These are phyloP conservation scores for Ochotona princeps DNA, from an alignment of 2,113 vertebrate species.

Conservation along the genomic window DNA sequence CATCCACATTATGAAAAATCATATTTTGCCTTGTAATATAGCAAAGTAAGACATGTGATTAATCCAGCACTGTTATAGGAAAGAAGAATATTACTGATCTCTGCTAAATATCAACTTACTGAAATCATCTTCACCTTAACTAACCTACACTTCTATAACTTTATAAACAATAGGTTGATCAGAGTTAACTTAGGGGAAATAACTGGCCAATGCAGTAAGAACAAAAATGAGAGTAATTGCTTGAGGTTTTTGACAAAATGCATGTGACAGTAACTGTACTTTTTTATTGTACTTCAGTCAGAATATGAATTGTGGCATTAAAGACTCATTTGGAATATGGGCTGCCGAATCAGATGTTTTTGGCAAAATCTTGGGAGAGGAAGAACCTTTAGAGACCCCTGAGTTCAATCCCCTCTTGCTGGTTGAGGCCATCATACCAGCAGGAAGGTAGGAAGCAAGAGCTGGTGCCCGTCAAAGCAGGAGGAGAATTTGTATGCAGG, in stretches of 20 bases:
- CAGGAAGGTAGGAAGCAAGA: not conserved
- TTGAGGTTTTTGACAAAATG: not conserved
- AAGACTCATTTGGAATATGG: not conserved
- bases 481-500: not conserved
- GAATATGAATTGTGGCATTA: not conserved
- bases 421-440: not conserved
- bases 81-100: not conserved
- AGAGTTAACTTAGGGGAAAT: not conserved
- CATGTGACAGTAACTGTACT: not conserved
- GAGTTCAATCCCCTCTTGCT: not conserved
- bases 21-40: not conserved
- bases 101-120: not conserved
- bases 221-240: not conserved
- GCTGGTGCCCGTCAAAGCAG: not conserved
- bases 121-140: not conserved
- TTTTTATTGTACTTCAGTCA: not conserved
- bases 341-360: not conserved
- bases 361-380: not conserved
- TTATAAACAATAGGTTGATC: not conserved
- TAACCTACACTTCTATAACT: not conserved
- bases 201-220: not conserved
- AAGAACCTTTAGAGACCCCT: not conserved
- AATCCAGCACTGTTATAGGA: not conserved
- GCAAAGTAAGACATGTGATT: slow-evolving; percentile 24
- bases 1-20: not conserved